Base-by-base conservation (phyloP, 1,140 invertebrate species). In the Drosophila bocqueti region DNA sequence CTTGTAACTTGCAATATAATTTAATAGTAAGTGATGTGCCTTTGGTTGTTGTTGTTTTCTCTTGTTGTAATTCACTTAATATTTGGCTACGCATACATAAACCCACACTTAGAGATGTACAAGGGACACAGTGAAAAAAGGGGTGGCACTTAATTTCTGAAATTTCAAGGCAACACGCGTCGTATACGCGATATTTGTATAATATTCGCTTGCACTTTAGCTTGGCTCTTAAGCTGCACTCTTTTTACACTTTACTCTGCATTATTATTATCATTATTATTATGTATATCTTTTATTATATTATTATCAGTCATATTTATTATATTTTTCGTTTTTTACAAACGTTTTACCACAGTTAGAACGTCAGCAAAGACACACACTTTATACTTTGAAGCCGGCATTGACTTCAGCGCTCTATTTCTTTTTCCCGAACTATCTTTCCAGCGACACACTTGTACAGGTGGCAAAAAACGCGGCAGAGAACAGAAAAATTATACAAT, bases 1-100 rank as follows among this genome's bases (percentile, higher is more conserved):
- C 69, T 73, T 82, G 68, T 84, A 81, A 85, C 58, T 82, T 87
- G 79, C 77, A 85, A 82, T 87, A 87, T 86, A 87, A 85, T 87
- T 87, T 85, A 80, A 81, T 87, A 89, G 71, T 77, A 78, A 84
- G 61, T 65, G 63, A 68, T 75, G 66, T 55, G 61, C 80, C 49
- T 63, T 55, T 64, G 46, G 59, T 40, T 59, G 43, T 57, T 64
- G 72, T 78, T 49, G 18, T 46, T 86, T 83, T 31, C 15, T 7
- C 54, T 76, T 83, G 79, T 61, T 85, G 67, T 71, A 65, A 64
- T 84, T 84, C 74, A 84, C 83, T 84, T 81, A 85, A 54, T 66
- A 86, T 76, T 79, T 60, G 67, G 61, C 60, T 63, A 66, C 63
- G 64, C 84, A 87, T 77, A 57, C 63, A 81, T 50, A 76, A 59